Conservation (phyloP, 2,888 invertebrate genomes). For the Chirona hameri region DNA sequence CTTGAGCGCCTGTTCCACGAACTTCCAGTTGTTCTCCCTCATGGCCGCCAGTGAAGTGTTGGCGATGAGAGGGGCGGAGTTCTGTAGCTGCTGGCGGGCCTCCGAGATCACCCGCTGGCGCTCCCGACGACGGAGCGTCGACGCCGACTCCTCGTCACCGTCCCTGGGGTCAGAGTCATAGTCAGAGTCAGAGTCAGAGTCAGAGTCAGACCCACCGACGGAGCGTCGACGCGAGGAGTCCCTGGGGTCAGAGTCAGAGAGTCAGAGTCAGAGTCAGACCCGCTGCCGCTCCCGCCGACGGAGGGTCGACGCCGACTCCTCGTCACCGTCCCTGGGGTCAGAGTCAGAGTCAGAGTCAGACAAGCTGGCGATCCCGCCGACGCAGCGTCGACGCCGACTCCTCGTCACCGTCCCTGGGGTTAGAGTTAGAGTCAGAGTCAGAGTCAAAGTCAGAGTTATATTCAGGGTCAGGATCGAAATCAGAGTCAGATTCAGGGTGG, state of each 20-base stretch:
- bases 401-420: too few species aligned
- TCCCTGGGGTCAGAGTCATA: not conserved
- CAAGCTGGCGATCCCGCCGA: too few species aligned
- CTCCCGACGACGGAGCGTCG: constrained; percentile 13
- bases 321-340: too few species aligned
- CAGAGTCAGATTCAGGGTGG: too few species aligned
- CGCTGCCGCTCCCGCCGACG: too few species aligned
- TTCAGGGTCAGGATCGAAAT: too few species aligned
- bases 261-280: too few species aligned
- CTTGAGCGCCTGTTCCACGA: constrained; percentile 94
- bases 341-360: too few species aligned
- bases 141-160: not conserved
- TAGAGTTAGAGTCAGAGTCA: too few species aligned
- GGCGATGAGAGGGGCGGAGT: constrained; percentile 34
- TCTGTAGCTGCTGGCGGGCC: constrained; percentile 38
- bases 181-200: constrained; percentile 8
- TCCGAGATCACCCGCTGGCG: constrained; percentile 38
- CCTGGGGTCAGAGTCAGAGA: not conserved
- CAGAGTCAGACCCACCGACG: not conserved
- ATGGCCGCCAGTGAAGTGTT: constrained; percentile 71
- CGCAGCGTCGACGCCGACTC: too few species aligned
- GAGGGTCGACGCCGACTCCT: too few species aligned
- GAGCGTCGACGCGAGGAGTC: not conserved
- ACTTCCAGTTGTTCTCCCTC: constrained; percentile 95
- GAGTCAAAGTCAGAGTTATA: too few species aligned